Percentiles rank a stretch among this genome's conserved stretches.
Conservation (phyloP, 2,113 vertebrate species). For the Chaetura pelagica region DNA sequence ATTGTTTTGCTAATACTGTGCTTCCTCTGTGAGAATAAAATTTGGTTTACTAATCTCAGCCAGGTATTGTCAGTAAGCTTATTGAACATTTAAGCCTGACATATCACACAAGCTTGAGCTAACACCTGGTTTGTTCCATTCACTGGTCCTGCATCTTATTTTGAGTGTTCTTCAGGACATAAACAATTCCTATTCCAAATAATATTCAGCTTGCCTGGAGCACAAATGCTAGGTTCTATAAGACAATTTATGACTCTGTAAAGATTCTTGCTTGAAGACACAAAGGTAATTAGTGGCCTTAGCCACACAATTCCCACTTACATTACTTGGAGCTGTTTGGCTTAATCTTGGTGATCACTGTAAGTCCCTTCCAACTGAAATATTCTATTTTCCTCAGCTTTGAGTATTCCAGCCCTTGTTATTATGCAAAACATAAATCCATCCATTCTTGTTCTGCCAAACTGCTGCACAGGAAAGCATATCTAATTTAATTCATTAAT, state of each 20-base stretch:
- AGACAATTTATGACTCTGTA: not conserved
- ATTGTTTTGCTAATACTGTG: not conserved
- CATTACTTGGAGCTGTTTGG: not conserved
- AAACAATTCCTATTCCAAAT: not conserved
- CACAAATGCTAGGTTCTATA: not conserved
- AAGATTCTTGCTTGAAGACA: not conserved
- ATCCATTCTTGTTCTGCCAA: not conserved
- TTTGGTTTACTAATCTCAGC: not conserved
- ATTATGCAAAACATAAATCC: not conserved
- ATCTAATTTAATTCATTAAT: constrained; percentile 18
- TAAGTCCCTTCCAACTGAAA: not conserved
- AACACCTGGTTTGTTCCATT: not conserved
- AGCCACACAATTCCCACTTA: not conserved
- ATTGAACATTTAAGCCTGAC: not conserved
- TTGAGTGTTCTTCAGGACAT: not conserved
- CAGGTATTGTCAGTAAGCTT: not conserved
- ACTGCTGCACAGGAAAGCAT: not conserved
- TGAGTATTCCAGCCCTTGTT: not conserved
- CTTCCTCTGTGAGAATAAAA: not conserved
- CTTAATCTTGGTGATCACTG: not conserved
- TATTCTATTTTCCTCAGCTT: not conserved
- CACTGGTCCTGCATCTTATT: not conserved
- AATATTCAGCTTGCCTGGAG: not conserved
- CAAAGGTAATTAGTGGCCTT: not conserved
- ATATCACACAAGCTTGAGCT: not conserved